phyloP scores from a whole-genome alignment of 2,113 vertebrate genomes.

The Poeciliopsis occidentalis region DNA sequence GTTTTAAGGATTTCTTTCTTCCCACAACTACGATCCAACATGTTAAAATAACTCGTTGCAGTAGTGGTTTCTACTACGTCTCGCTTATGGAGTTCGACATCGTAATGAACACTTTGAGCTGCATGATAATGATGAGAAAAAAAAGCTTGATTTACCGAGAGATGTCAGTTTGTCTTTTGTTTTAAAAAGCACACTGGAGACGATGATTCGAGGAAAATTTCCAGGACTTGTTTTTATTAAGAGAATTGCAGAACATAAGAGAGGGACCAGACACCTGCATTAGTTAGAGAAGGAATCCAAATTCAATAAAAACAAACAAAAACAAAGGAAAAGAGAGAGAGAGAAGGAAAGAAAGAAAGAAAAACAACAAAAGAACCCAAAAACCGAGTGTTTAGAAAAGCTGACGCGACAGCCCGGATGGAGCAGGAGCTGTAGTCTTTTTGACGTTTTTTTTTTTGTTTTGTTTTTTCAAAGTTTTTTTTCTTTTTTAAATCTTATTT shows the following conservation, averaged over 20 bases:
- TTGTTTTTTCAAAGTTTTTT: neutral
- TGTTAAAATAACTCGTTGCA: too few relatives aligned
- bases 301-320: slow-evolving; percentile 80
- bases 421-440: slow-evolving; percentile 67
- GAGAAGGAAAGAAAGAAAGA: slow-evolving; percentile 76
- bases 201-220: slow-evolving; percentile 82
- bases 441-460: slow-evolving; percentile 35
- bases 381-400: slow-evolving; percentile 76
- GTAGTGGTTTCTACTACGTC: too few relatives aligned
- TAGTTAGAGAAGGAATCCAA: slow-evolving; percentile 79
- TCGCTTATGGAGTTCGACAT: too few relatives aligned
- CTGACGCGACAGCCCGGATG: slow-evolving; percentile 73
- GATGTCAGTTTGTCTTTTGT: too few relatives aligned
- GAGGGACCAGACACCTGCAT: slow-evolving; percentile 83
- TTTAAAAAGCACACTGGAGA: slow-evolving; percentile 56
- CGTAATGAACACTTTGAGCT: neutral
- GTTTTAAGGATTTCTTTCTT: too few relatives aligned
- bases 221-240: slow-evolving; percentile 85
- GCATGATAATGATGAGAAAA: neutral
- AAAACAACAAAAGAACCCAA: slow-evolving; percentile 54
- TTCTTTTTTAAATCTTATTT: slow-evolving; percentile 21
- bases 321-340: slow-evolving; percentile 76
- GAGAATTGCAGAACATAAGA: slow-evolving; percentile 85
- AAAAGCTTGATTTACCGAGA: neutral
- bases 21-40: too few relatives aligned